Base-by-base conservation (phyloP, 2,888 invertebrate genomes). In the Apeira syringaria region DNA sequence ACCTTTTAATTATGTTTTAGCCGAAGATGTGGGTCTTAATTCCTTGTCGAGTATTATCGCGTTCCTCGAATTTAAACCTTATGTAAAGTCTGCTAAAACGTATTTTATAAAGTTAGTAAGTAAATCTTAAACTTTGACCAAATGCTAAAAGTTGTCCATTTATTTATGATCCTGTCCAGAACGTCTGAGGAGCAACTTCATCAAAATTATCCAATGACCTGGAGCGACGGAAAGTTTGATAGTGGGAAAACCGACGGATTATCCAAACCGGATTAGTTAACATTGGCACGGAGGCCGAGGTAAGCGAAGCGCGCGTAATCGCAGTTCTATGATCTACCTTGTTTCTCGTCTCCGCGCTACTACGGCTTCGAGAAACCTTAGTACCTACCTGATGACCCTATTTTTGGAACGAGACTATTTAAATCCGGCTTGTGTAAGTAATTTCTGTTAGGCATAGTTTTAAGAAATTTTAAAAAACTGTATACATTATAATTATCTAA, bases 291-390 rank as follows among this genome's bases (percentile, higher is more conserved):
- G 37, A 44, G 49, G 49, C 11, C 42, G 30, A 56, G 59, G 58
- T 56, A 60, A 58, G 38, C 58, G 59, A 38, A 43, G 56, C 55
- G 61, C 35, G 36, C 59, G 50, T 71, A 71, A 74, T 68, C 62
- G 56, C 42, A 50, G 51, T 43, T 50, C 64, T n/a, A n/a, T n/a
- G 61, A 67, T 66, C 61, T 61, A 61, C 61, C 20, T 5, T 5
- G 5, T 7, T 20, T 1, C 20, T 15, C 46, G 50, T 56, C 61
- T 64, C 50, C 47, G 47, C 41, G 55, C 47, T 64, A 51, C 40
- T 49, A 26, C 5, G 68, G 70, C 65, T 73, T 74, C 72, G 3
- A 9, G 72, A 72, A 73, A 49, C 68, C 74, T 12, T 58, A 58
- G 34, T 48, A 53, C 30, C 18, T 48, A 53, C 30, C 18, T 13